Evolutionary conservation across 92 coral and sea anemone genomes (phyloP).

Genomic region (Epizoanthus stellaris): DNA sequence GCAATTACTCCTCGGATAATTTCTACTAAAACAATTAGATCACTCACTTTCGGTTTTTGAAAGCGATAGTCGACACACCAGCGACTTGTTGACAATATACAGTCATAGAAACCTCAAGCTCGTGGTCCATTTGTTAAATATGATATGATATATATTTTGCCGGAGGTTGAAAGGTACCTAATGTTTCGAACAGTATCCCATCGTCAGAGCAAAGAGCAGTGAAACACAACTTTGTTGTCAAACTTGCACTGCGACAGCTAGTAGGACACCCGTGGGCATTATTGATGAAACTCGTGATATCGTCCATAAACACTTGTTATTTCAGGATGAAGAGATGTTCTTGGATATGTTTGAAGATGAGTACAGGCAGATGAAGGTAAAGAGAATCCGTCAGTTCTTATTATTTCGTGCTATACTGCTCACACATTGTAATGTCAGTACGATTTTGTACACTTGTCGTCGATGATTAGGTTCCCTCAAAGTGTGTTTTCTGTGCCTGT

Average conservation of each 20-base stretch:
- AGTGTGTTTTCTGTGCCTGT: not conserved
- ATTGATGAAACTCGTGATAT: not conserved
- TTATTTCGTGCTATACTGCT: not conserved
- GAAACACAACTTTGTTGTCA: too few species aligned
- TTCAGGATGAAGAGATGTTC: slow-evolving; percentile 93
- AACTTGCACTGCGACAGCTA: not conserved
- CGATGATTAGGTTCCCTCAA: not conserved
- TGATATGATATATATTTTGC: too few species aligned
- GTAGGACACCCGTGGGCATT: not conserved
- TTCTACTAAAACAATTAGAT: too few species aligned
- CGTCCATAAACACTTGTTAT: slow-evolving; percentile 4
- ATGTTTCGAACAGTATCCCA: too few species aligned
- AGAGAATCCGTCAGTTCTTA: not conserved
- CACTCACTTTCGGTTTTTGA: too few species aligned
- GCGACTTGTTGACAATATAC: too few species aligned
- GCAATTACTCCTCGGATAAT: too few species aligned
- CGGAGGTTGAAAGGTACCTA: too few species aligned
- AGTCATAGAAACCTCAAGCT: too few species aligned
- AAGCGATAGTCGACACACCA: too few species aligned
- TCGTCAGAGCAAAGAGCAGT: too few species aligned
- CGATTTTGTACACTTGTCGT: not conserved
- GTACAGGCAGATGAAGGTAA: slow-evolving; percentile 94
- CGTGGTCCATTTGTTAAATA: too few species aligned
- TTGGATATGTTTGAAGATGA: slow-evolving; percentile 99
- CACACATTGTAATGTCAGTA: not conserved